Evolutionary conservation across 2,888 invertebrate species (phyloP).

Genomic region (Dasypogon diadema): DNA sequence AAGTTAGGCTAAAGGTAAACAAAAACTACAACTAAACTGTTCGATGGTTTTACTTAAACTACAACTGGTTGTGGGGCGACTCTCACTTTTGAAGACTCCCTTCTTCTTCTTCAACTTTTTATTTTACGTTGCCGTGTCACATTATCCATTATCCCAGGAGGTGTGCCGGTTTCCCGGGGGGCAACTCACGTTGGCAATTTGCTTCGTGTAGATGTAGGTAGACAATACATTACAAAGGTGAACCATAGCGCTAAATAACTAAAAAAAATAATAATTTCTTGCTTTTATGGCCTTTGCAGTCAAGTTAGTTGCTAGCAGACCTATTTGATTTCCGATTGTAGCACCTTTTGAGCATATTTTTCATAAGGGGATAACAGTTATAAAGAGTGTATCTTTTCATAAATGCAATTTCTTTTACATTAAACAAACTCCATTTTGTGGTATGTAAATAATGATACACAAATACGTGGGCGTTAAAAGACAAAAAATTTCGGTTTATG

Average conservation of each 20-base stretch:
- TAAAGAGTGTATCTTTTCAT: too few species aligned
- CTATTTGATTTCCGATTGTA: too few species aligned
- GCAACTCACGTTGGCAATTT: slow-evolving; percentile 23
- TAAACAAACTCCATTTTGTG: too few species aligned
- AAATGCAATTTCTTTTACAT: too few species aligned
- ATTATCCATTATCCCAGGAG: slow-evolving; percentile 30
- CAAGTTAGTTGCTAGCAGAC: too few species aligned
- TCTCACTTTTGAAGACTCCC: slow-evolving; percentile 69
- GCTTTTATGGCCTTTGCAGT: too few species aligned
- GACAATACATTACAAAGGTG: slow-evolving; percentile 19
- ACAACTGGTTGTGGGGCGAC: slow-evolving; percentile 63
- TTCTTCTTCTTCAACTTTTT: slow-evolving; percentile 56
- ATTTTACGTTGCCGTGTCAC: slow-evolving; percentile 13
- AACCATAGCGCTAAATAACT: slow-evolving; percentile 21
- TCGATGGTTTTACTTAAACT: slow-evolving; percentile 68
- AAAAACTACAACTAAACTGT: slow-evolving; percentile 60
- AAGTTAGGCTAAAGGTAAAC: slow-evolving; percentile 39
- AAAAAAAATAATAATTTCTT: too few species aligned
- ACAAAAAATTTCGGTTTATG: too few species aligned
- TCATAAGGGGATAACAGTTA: too few species aligned
- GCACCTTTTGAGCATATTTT: too few species aligned
- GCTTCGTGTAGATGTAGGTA: slow-evolving; percentile 20
- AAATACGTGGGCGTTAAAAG: too few species aligned
- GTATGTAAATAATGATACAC: too few species aligned
- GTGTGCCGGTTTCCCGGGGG: neutral